Percentiles rank a stretch among this genome's conserved stretches.
Conservation (phyloP, 2,888 invertebrate species). For the Noctuana brunneofusca region DNA sequence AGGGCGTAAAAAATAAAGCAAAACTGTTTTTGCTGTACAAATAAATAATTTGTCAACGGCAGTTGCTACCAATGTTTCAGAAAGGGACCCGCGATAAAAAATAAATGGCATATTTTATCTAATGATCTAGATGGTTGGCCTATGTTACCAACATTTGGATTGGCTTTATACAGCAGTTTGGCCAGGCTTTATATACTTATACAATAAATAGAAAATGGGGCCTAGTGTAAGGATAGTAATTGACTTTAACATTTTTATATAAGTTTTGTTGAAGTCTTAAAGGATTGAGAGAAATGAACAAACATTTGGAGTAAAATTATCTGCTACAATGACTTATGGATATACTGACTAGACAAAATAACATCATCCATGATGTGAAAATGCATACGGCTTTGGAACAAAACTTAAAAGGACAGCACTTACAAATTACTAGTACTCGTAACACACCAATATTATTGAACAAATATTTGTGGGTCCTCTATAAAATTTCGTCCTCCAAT, state of each 20-base stretch:
- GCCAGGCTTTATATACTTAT: too few relatives aligned
- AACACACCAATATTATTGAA: neutral
- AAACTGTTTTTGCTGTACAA: constrained; percentile 15
- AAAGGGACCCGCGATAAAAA: constrained; percentile 19
- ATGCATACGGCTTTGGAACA: neutral
- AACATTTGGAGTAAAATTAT: too few relatives aligned
- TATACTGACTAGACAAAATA: too few relatives aligned
- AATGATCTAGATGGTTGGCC: constrained; percentile 13
- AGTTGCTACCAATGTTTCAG: constrained; percentile 10
- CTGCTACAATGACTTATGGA: too few relatives aligned
- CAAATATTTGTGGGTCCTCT: neutral
- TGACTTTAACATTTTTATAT: too few relatives aligned
- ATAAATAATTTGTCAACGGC: constrained; percentile 31
- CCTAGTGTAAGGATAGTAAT: too few relatives aligned
- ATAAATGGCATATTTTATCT: constrained; percentile 23
- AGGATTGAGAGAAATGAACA: too few relatives aligned
- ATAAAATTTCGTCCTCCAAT: constrained; percentile 13
- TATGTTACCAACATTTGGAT: neutral
- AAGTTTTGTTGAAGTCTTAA: too few relatives aligned
- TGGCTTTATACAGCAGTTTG: neutral
- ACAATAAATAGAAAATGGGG: too few relatives aligned
- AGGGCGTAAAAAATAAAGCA: constrained; percentile 25
- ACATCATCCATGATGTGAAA: too few relatives aligned
- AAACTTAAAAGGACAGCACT: neutral
- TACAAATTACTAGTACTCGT: neutral